Conservation (phyloP, 2,888 invertebrate genomes). For the Odontocerum albicorne region DNA sequence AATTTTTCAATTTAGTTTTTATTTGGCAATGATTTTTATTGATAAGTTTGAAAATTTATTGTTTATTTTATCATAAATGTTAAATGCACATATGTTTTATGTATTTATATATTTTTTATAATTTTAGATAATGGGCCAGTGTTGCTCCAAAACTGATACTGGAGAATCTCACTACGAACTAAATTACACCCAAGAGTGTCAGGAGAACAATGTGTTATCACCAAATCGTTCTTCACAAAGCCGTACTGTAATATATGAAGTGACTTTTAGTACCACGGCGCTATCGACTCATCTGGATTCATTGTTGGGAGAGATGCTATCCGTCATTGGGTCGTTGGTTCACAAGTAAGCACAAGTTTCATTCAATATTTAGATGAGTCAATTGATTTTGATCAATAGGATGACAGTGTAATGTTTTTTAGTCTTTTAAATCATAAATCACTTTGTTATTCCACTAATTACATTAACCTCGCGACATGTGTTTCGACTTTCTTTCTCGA, state of each 20-base stretch:
- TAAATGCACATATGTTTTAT: no score
- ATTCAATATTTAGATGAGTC: neutral
- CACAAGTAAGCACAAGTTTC: neutral
- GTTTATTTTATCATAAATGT: no score
- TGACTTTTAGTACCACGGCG: neutral
- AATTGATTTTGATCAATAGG: no score
- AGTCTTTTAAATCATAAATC: no score
- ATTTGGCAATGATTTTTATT: no score
- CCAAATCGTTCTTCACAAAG: neutral
- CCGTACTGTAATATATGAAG: no score
- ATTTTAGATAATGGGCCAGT: constrained; percentile 5
- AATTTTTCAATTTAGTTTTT: no score
- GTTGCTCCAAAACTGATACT: neutral
- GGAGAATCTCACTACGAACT: neutral
- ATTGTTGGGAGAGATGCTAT: neutral
- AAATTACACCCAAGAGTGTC: neutral
- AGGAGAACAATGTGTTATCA: neutral
- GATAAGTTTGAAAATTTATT: no score
- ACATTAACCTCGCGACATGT: no score
- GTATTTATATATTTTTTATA: neutral
- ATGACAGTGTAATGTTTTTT: no score
- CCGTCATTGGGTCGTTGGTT: neutral
- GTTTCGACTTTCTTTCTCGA: no score
- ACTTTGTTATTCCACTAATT: no score
- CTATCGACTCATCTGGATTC: neutral